These are phyloP conservation scores for Grallaria varia DNA, from an alignment of 2,113 vertebrate genomes.

Conservation along the genomic window DNA sequence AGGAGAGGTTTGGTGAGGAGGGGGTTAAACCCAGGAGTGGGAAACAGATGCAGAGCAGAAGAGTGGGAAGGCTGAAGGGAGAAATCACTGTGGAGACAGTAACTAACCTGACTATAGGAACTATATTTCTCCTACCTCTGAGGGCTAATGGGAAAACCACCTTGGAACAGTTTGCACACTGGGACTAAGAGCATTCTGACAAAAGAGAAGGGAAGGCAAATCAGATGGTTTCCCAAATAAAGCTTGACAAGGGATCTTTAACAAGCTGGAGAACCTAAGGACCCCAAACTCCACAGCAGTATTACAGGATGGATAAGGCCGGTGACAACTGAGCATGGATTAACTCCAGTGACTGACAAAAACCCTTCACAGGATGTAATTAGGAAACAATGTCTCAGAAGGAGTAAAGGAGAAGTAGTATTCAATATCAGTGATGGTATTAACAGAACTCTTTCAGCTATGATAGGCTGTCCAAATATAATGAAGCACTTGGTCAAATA, in stretches of 20 bases:
- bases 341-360: background rate
- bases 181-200: background rate
- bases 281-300: background rate
- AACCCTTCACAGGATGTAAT: background rate
- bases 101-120: background rate
- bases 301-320: background rate
- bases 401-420: background rate
- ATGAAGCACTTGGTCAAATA: background rate
- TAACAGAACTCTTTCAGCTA: background rate
- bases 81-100: background rate
- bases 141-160: background rate
- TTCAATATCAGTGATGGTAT: background rate
- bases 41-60: background rate
- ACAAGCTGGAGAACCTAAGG: background rate
- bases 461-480: background rate
- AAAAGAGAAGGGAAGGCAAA: background rate
- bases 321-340: background rate
- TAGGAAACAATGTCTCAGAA: background rate
- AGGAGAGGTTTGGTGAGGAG: background rate
- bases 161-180: background rate
- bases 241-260: background rate
- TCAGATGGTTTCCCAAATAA: background rate
- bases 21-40: background rate
- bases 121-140: background rate
- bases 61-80: background rate